Percentiles rank a stretch among this genome's conserved stretches.
phyloP scores from a whole-genome alignment of 2,113 vertebrate species.

The Agapornis roseicollis region DNA sequence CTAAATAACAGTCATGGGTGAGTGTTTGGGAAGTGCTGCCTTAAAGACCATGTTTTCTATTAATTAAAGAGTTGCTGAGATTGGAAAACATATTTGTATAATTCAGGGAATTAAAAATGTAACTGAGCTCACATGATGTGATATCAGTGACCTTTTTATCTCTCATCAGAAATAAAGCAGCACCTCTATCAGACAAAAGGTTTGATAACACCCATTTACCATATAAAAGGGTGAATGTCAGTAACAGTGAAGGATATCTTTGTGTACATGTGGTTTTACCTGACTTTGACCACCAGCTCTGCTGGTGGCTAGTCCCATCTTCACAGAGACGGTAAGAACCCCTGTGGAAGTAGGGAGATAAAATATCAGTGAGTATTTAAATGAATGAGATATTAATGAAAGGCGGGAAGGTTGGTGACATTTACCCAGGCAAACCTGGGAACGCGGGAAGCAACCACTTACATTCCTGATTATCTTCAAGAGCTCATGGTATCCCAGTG shows the following conservation, averaged over 20 bases:
- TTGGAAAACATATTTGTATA: conserved; percentile 10
- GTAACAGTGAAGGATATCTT: no score
- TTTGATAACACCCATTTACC: not conserved
- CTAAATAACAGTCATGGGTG: not conserved
- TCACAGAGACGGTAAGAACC: not conserved
- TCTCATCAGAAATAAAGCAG: not conserved
- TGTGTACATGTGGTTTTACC: accelerated
- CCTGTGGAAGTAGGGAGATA: not conserved
- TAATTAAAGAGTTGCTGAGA: conserved; percentile 23
- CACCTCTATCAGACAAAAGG: not conserved
- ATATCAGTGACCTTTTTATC: not conserved
- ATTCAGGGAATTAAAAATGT: conserved; percentile 36
- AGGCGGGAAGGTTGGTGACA: conserved; percentile 39
- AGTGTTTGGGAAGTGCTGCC: not conserved
- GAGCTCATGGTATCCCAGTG: not conserved
- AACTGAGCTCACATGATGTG: not conserved
- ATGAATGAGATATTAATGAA: not conserved
- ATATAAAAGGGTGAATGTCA: not conserved
- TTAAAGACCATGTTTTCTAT: not conserved
- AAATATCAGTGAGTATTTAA: conserved; percentile 24
- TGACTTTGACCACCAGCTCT: not conserved
- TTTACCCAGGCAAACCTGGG: not conserved
- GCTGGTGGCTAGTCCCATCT: not conserved
- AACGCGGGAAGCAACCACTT: not conserved
- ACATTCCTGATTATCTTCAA: not conserved